phyloP scores from a whole-genome alignment of 2,797 vertebrate species.

The Gallinago solitaria region DNA sequence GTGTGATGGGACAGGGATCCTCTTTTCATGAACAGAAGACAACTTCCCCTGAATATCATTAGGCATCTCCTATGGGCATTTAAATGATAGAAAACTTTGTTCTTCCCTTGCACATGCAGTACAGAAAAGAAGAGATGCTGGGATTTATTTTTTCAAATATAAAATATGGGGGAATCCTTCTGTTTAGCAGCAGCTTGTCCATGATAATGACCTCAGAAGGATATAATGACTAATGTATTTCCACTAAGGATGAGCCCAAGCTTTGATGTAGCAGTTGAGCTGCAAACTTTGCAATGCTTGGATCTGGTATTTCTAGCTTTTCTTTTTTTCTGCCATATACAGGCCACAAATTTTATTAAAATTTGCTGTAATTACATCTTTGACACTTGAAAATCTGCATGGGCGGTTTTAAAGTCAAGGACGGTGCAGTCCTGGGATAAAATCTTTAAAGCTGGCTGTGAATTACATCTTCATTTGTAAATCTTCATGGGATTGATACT shows the following conservation, averaged over 20 bases:
- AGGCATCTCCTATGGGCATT: not conserved
- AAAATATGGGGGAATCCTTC: not conserved
- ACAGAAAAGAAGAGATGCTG: not conserved
- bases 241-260: not conserved
- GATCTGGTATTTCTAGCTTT: not conserved
- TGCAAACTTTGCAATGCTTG: not conserved
- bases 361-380: constrained; percentile 1
- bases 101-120: not conserved
- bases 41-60: rapidly evolving
- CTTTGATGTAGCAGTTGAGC: not conserved
- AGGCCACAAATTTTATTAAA: not conserved
- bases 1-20: not conserved
- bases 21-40: not conserved
- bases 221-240: not conserved
- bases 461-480: not conserved
- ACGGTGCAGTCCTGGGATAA: not conserved
- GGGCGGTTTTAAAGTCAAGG: not conserved
- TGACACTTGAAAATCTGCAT: not conserved
- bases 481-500: not conserved
- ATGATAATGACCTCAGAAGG: not conserved
- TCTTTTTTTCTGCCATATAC: not conserved
- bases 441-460: not conserved
- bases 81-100: not conserved
- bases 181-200: not conserved
- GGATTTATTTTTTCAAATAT: not conserved